phyloP scores from a whole-genome alignment of 2,797 vertebrate species.

The Chlorospingus semifuscus region DNA sequence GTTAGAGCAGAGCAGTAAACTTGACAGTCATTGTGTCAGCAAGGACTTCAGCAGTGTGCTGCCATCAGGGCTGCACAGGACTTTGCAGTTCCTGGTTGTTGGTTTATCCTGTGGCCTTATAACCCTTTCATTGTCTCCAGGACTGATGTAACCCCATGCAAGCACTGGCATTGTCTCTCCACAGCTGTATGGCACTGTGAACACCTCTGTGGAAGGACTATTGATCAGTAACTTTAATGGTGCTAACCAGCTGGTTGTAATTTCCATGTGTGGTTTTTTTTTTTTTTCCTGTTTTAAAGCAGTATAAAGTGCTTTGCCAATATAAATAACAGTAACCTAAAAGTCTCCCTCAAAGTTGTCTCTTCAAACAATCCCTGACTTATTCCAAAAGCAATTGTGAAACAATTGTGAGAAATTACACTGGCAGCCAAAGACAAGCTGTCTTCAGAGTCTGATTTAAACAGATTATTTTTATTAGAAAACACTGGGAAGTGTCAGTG shows the following conservation, averaged over 20 bases:
- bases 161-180: accelerated
- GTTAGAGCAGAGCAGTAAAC: not conserved
- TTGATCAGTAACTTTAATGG: not conserved
- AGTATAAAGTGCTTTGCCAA: not conserved
- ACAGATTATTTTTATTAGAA: slow-evolving; percentile 56
- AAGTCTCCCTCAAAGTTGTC: not conserved
- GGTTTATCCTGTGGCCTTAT: not conserved
- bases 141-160: accelerated
- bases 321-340: not conserved
- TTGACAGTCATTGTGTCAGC: not conserved
- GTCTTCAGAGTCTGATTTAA: slow-evolving; percentile 29
- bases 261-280: not conserved
- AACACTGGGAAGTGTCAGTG: not conserved
- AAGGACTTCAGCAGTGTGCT: not conserved
- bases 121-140: not conserved
- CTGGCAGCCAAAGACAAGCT: slow-evolving; percentile 15
- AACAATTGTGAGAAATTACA: not conserved
- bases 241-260: not conserved
- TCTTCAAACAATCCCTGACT: not conserved
- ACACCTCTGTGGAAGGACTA: not conserved
- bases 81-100: not conserved
- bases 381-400: not conserved
- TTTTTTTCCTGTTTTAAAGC: not conserved
- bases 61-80: not conserved
- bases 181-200: accelerated